Base-by-base conservation (phyloP, 2,113 vertebrate genomes). In the Sardina pilchardus region DNA sequence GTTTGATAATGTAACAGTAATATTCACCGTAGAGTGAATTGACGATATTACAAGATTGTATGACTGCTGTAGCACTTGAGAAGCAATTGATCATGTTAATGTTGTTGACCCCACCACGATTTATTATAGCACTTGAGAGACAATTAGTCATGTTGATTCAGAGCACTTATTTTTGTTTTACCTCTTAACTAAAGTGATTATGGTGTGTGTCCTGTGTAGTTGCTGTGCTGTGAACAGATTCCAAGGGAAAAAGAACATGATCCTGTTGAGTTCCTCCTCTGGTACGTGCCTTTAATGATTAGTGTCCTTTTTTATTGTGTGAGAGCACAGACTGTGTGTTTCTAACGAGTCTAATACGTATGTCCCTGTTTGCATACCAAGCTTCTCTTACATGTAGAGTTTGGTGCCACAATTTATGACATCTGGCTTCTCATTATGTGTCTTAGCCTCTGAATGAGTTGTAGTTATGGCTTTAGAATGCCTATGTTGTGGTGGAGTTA, bases 191-290 rank as follows among this genome's bases (percentile, higher is more conserved):
- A 36, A 34, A 24, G 30, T 39, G 30, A n/a, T 17, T 1, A 16
- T 36, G 14, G 30, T 78, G 26, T 36, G 30, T 36, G 30, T 78
- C 89, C 84, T 87, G 86, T 88, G 17, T 59, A 53, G 45, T 59
- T 59, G 53, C 26, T 78, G 71, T 78, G 63, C 9, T 67, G 63
- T 26, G 63, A 36, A 17, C 71, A 82, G 83, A 50, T 7, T 36
- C 81, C 30, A 86, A 78, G 16, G 86, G 86, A 85, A 91, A 45
- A 87, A 48, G 84, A 92, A 83, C 92, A 96, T 96, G 95, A 93
- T 95, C 87, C 92, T 94, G 88, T 90, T 95, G 88, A 92, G 90
- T 71, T 86, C 94, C 43, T 91, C 91, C 39, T 93, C 94, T 89
- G 93, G 95, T 96, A 94, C 8, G 94, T 92, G 14, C 63, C 12